Evolutionary conservation across 1,140 invertebrate species (phyloP).

Genomic region (Euura lappo): DNA sequence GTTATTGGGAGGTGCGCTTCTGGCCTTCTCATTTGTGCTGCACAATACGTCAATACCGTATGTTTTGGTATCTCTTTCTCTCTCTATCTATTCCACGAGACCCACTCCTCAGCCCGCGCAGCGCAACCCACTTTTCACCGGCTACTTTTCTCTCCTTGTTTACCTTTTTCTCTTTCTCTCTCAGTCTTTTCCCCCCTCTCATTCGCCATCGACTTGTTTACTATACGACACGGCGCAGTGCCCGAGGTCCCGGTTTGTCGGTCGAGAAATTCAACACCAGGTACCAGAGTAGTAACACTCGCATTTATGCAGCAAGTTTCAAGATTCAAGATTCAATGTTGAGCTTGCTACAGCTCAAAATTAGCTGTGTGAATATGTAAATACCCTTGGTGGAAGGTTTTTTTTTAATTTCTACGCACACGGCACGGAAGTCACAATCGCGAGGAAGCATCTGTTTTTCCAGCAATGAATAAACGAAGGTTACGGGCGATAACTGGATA

Average conservation of each 20-base stretch:
- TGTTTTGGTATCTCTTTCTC: no score
- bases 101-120: not conserved
- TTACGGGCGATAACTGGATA: no score
- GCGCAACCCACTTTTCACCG: not conserved
- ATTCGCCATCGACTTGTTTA: not conserved
- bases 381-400: no score
- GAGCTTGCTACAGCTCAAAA: no score
- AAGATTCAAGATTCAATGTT: no score
- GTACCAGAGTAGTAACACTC: no score
- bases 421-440: no score
- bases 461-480: no score
- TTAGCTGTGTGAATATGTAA: no score
- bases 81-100: not conserved
- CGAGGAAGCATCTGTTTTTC: no score
- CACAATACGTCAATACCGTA: not conserved
- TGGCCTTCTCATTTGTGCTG: not conserved
- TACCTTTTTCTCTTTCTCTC: not conserved
- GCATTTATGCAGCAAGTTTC: no score
- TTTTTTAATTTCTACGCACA: no score
- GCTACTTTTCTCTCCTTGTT: not conserved
- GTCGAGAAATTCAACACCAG: not conserved
- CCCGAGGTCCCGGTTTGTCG: not conserved
- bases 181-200: not conserved
- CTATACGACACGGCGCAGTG: not conserved
- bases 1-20: not conserved